phyloP scores from a whole-genome alignment of 2,888 invertebrate genomes.

The Noctua fimbriata region DNA sequence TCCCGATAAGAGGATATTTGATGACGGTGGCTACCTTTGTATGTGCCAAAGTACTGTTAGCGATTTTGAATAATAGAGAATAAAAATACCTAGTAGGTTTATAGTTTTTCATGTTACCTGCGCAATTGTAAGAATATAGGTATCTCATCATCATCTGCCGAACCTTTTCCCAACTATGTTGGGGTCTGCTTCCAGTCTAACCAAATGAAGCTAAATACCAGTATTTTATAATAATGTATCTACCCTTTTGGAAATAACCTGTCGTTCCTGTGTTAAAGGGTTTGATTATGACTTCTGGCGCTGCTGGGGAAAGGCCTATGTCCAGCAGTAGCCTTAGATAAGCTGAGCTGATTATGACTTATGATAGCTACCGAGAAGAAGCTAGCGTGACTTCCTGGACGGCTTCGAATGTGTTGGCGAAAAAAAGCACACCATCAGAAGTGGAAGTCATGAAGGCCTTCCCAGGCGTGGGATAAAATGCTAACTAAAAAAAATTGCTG shows the following conservation, averaged over 20 bases:
- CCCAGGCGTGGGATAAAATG: not conserved
- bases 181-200: not conserved
- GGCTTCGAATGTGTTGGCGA: not conserved
- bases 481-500: not conserved
- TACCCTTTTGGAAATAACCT: not conserved
- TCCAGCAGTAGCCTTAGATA: not conserved
- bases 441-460: not conserved
- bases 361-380: not conserved
- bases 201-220: not conserved
- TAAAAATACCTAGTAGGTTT: not conserved
- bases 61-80: not conserved
- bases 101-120: not conserved
- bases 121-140: not conserved
- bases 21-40: slow-evolving; percentile 4
- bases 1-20: slow-evolving; percentile 2
- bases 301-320: not conserved
- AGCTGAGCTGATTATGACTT: not conserved
- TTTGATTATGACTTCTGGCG: not conserved
- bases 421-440: not conserved
- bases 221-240: not conserved
- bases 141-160: not conserved
- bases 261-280: too few relatives aligned
- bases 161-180: not conserved
- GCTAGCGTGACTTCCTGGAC: not conserved
- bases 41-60: not conserved